These are phyloP conservation scores for human DNA, from an alignment of 2,113 vertebrate species.

Conservation along the genomic window GRCh38 chr5:63926501-63927000, in stretches of 20 bases:
- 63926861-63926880: background rate
- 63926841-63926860: background rate
- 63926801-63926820: background rate
- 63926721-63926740: background rate
- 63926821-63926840: slow-evolving; percentile 26
- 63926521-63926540: background rate
- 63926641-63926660: slow-evolving; percentile 28
- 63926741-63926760: background rate
- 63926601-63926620: slow-evolving; percentile 13
- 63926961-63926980: background rate
- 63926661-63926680: background rate
- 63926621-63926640: background rate
- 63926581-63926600: background rate
- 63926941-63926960: background rate
- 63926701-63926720: background rate
- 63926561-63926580: background rate
- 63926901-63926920: background rate
- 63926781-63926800: background rate
- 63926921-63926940: slow-evolving; percentile 9
- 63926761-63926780: background rate
- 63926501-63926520: background rate
- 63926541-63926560: background rate
- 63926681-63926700: background rate
- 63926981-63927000: background rate
- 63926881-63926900: slow-evolving; percentile 1